Percentiles rank a stretch among this genome's conserved stretches.
Evolutionary conservation across 2,797 vertebrate genomes (phyloP).

Genomic region (Hippopotamyrus pictus): DNA sequence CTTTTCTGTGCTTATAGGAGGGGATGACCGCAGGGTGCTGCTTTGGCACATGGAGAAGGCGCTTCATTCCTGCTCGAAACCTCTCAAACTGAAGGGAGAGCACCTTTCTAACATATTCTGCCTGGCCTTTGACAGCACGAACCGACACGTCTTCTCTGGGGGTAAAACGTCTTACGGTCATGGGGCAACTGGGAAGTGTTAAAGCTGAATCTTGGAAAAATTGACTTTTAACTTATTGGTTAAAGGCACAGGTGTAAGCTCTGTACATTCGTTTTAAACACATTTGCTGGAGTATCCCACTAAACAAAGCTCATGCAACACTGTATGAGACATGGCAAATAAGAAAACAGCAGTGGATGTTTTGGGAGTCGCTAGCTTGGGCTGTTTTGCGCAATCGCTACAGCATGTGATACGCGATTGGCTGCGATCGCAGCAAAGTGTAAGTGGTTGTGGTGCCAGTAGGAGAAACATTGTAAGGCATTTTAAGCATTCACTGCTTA

Average conservation of each 20-base stretch:
- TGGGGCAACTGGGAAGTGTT: background rate
- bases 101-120: constrained; percentile 99
- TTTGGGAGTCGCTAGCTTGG: too few species aligned
- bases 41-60: constrained; percentile 96
- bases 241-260: background rate
- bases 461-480: too few species aligned
- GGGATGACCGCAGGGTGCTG: constrained; percentile 92
- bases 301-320: too few species aligned
- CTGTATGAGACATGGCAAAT: too few species aligned
- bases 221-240: background rate
- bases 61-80: constrained; percentile 83
- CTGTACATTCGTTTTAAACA: background rate
- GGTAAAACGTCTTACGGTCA: constrained; percentile 58
- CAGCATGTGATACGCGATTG: too few species aligned
- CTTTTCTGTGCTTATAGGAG: constrained; percentile 62
- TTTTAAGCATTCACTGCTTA: too few species aligned
- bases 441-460: too few species aligned
- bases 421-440: too few species aligned
- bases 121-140: constrained; percentile 94
- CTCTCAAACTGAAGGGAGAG: constrained; percentile 90
- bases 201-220: background rate
- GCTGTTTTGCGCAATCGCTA: too few species aligned
- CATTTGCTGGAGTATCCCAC: background rate
- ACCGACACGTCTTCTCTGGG: constrained; percentile 91
- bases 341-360: too few species aligned